Evolutionary conservation across 2,797 vertebrate species (phyloP), one percentile per base, ranked within the genome.

Genomic region (Mus minutoides): DNA sequence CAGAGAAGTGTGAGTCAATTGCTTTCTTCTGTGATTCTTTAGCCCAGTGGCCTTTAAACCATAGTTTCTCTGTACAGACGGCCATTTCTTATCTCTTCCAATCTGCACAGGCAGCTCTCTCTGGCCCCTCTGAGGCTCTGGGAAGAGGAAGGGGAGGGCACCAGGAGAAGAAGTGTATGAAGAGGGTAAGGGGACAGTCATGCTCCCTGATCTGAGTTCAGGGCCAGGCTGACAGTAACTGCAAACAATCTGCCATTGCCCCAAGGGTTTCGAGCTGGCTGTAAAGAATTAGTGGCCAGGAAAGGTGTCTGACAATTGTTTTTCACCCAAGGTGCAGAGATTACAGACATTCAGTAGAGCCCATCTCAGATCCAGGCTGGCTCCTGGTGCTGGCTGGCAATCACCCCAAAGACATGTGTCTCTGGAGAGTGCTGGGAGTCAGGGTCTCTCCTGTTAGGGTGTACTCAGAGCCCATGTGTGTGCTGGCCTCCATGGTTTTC

Each of bases 261-360:
- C 88, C 88, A 78, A 92, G 97, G 95, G 92, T 95, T 97, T 94
- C 3, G 78, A 78, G 95, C 91, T 34, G 24, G 56, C 91, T 85
- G 49, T 93, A 92, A 94, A 97, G 90, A 97, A 97, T 96, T 93
- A 95, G 96, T 92, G 90, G 17, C 67, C 75, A 76, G 78, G 88
- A 96, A 93, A 93, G 93, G 80, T 90, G 73, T 90, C 95, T 96
- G 92, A 90, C 94, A 93, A 94, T 96, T 96, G 96, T 96, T 95
- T 97, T 97, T 67, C 91, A 79, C 69, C 90, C 92, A 94, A 86
- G 85, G 93, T 94, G 43, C 88, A 88, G 77, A 88, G 93, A 92
- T 97, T 93, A 76, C 43, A 96, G 73, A 90, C 82, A 93, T 40
- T 80, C 56, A 49, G 49, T 60, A 2, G 31, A 90, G 16, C 87